These are phyloP conservation scores for Tipula unca DNA, from an alignment of 2,888 invertebrate genomes.

Conservation along the genomic window DNA sequence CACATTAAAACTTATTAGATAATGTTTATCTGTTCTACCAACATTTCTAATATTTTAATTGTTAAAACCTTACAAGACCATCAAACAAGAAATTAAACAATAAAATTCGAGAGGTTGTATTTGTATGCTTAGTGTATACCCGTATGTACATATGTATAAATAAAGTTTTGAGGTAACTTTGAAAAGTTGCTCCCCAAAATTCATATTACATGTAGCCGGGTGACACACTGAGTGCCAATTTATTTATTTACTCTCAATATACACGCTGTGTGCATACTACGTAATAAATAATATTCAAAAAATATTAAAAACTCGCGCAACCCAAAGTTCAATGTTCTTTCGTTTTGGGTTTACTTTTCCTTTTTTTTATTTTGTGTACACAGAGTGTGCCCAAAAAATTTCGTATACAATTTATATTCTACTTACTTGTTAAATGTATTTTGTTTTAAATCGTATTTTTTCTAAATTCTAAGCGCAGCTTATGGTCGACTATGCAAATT, in stretches of 20 bases:
- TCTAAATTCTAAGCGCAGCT: background rate
- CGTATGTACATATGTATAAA: background rate
- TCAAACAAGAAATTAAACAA: background rate
- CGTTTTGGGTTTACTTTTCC: background rate
- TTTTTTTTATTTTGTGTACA: background rate
- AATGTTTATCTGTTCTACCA: background rate
- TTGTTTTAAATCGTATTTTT: background rate
- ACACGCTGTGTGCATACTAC: background rate
- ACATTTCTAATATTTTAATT: background rate
- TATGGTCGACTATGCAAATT: background rate
- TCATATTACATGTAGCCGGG: too few relatives aligned
- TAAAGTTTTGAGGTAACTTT: background rate
- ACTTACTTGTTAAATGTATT: background rate
- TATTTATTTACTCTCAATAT: background rate
- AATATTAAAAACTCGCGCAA: background rate
- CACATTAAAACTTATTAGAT: slow-evolving; percentile 14
- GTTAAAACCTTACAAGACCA: background rate
- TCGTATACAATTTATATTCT: background rate
- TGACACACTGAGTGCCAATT: background rate
- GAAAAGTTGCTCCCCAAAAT: background rate
- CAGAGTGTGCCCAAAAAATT: background rate
- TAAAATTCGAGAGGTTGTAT: background rate
- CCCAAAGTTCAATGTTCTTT: slow-evolving; percentile 1
- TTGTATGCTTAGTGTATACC: background rate
- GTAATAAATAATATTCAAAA: background rate